Evolutionary conservation across 1,140 invertebrate genomes (phyloP).

Genomic region (Drosophila ercepeae): DNA sequence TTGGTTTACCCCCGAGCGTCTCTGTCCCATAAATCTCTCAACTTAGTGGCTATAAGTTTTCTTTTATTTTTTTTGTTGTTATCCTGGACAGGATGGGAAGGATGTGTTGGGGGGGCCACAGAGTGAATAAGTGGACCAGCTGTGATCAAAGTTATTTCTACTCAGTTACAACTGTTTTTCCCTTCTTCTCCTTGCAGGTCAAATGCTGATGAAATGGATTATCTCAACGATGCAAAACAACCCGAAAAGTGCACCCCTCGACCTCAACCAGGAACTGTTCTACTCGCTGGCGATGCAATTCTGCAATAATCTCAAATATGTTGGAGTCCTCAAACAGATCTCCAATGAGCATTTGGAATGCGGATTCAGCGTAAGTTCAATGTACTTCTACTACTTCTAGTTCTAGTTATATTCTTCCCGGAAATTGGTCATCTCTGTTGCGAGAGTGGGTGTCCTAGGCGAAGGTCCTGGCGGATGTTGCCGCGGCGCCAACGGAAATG

Average conservation of each 20-base stretch:
- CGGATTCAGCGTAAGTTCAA: slow-evolving; percentile 89
- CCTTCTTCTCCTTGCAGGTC: slow-evolving; percentile 86
- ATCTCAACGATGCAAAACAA: slow-evolving; percentile 90
- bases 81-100: background rate
- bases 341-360: slow-evolving; percentile 79
- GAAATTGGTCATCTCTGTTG: slow-evolving; percentile 45
- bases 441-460: slow-evolving; percentile 9
- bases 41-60: slow-evolving; percentile 30
- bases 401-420: too few relatives aligned
- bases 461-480: slow-evolving; percentile 52
- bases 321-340: slow-evolving; percentile 92
- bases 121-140: slow-evolving; percentile 38
- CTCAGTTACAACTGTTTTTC: slow-evolving; percentile 22
- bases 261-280: slow-evolving; percentile 86
- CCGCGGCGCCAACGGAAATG: slow-evolving; percentile 67
- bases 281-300: slow-evolving; percentile 91
- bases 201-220: slow-evolving; percentile 96
- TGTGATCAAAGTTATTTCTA: slow-evolving; percentile 44
- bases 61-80: background rate
- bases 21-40: slow-evolving; percentile 37
- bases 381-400: slow-evolving; percentile 52
- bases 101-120: too few relatives aligned
- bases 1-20: slow-evolving; percentile 26
- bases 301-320: slow-evolving; percentile 94
- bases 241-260: slow-evolving; percentile 66